phyloP scores from a whole-genome alignment of 2,113 vertebrate species.

The Agapornis roseicollis region DNA sequence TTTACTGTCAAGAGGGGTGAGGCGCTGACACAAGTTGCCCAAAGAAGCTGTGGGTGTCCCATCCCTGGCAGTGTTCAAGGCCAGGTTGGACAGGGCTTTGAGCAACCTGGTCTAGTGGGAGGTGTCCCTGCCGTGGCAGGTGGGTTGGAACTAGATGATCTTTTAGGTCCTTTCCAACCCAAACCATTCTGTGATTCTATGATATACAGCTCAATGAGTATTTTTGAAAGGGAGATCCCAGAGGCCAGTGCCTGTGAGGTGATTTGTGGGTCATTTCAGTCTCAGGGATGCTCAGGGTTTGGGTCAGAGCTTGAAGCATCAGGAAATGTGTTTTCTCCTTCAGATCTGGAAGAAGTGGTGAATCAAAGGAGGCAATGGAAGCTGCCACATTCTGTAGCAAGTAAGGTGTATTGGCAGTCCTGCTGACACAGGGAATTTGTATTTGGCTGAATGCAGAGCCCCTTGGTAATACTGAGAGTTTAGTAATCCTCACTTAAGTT shows the following conservation, averaged over 20 bases:
- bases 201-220: neutral
- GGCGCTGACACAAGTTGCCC: neutral
- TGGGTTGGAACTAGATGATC: neutral
- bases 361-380: neutral
- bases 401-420: neutral
- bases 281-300: neutral
- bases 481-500: neutral
- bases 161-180: neutral
- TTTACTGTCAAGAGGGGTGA: neutral
- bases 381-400: neutral
- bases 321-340: neutral
- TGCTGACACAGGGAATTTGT: fast-evolving
- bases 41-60: neutral
- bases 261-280: neutral
- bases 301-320: neutral
- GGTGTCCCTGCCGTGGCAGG: neutral
- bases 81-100: no score
- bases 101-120: neutral
- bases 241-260: neutral
- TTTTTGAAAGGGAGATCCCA: neutral
- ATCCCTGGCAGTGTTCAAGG: neutral
- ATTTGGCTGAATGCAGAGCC: neutral
- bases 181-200: neutral
- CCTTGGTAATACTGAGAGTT: neutral
- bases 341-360: neutral